Conservation (phyloP, 2,797 vertebrate genomes). For the Molossus alvarezi region DNA sequence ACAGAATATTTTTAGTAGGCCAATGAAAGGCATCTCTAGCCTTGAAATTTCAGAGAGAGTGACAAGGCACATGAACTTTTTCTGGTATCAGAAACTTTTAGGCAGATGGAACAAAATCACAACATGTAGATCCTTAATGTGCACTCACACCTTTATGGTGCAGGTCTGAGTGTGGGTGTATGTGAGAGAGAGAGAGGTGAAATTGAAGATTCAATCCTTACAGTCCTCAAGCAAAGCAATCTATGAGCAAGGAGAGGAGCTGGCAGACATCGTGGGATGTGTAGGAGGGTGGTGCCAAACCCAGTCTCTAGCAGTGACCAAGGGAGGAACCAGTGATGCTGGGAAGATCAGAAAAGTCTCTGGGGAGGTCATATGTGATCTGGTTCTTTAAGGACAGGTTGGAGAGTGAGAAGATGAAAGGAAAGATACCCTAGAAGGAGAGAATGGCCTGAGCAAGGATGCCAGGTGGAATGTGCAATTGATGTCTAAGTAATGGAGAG, state of each 20-base stretch:
- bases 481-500: background rate
- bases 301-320: background rate
- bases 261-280: background rate
- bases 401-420: background rate
- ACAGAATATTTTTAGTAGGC: conserved; percentile 17
- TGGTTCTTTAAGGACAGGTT: background rate
- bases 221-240: background rate
- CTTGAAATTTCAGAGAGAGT: conserved; percentile 22
- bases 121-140: background rate
- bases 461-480: background rate
- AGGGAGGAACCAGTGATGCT: background rate
- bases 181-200: background rate
- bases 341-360: background rate
- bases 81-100: background rate
- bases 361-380: background rate
- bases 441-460: background rate
- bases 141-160: background rate
- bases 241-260: background rate
- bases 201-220: background rate
- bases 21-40: background rate
- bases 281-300: background rate
- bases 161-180: background rate
- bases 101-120: background rate
- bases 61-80: background rate
- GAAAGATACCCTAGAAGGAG: background rate